These are phyloP conservation scores for Trachelus tabidus DNA, from an alignment of 2,888 invertebrate species.

Conservation along the genomic window DNA sequence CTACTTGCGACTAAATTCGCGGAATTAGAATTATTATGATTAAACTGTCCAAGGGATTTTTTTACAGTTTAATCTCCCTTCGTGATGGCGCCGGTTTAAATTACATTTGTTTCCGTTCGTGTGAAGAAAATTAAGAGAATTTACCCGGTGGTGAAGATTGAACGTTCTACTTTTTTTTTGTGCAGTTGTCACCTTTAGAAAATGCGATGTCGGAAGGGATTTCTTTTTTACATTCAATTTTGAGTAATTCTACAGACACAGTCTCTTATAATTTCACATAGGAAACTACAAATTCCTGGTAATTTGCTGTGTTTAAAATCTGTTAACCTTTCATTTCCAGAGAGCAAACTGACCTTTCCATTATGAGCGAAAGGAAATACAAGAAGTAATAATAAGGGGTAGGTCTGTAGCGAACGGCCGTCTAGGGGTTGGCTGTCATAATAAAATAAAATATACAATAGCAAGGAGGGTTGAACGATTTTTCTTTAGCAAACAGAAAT, in stretches of 20 bases:
- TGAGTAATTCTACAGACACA: not conserved
- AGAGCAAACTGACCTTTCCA: not conserved
- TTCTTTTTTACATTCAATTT: not conserved
- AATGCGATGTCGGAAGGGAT: not conserved
- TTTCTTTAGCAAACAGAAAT: not conserved
- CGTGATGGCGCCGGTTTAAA: constrained; percentile 20
- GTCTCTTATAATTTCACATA: not conserved
- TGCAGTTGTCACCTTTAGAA: not conserved
- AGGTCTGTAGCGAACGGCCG: not conserved
- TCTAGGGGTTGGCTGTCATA: not conserved
- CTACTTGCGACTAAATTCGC: not conserved
- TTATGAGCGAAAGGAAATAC: not conserved
- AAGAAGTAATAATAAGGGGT: not conserved
- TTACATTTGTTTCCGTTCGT: constrained; percentile 23
- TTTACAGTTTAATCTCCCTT: constrained; percentile 35
- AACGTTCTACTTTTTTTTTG: not conserved
- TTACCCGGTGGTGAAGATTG: not conserved
- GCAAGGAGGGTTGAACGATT: not conserved
- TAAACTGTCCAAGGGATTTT: constrained; percentile 37
- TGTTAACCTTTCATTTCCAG: not conserved
- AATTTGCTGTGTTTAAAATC: not conserved
- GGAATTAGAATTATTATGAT: constrained; percentile 55
- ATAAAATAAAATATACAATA: not conserved
- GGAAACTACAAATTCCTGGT: not conserved
- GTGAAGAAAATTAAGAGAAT: constrained; percentile 14